These are phyloP conservation scores for Eira barbara DNA, from an alignment of 2,113 vertebrate genomes.

Conservation along the genomic window DNA sequence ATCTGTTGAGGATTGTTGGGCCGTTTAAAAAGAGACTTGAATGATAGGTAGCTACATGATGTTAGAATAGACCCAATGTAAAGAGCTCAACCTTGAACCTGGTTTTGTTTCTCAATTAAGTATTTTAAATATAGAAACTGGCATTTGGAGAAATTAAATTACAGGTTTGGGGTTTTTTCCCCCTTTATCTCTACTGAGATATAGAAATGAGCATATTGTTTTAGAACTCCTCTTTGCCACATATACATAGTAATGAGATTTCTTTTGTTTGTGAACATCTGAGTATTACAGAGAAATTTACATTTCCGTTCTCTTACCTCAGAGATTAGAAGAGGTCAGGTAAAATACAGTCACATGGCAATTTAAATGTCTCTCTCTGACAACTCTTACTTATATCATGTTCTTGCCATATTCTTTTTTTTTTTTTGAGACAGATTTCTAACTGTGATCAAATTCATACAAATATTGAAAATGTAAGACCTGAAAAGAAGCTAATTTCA, in stretches of 20 bases:
- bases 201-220: not conserved
- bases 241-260: slow-evolving; percentile 3
- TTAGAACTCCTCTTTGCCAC: not conserved
- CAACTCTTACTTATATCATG: not conserved
- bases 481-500: slow-evolving; percentile 3
- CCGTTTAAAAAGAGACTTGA: not conserved
- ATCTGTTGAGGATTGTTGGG: not conserved
- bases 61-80: not conserved
- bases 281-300: slow-evolving; percentile 20
- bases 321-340: not conserved
- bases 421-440: not conserved
- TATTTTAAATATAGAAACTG: slow-evolving; percentile 35
- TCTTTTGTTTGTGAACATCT: not conserved
- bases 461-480: slow-evolving; percentile 23
- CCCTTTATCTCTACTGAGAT: not conserved
- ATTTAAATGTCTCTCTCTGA: not conserved
- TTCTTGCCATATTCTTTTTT: not conserved
- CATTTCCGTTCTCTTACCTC: slow-evolving; percentile 8
- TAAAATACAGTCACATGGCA: not conserved
- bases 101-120: not conserved
- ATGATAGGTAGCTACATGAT: not conserved
- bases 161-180: not conserved
- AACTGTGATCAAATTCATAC: slow-evolving; percentile 4
- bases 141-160: slow-evolving; percentile 15
- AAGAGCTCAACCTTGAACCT: not conserved